Base-by-base conservation (phyloP, 2,113 vertebrate genomes). In the Prionailurus viverrinus region DNA sequence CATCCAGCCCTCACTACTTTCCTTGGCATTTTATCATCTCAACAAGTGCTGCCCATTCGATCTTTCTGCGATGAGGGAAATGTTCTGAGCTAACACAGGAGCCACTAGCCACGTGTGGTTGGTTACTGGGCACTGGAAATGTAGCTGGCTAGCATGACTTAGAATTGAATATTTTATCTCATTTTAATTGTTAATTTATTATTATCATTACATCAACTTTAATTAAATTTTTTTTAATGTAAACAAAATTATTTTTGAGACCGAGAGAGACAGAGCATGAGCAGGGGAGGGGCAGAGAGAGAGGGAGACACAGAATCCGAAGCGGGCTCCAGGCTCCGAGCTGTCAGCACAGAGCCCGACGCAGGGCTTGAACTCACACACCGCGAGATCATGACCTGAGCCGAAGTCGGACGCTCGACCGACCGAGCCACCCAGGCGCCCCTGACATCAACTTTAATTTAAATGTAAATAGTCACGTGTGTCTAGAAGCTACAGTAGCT, bases 61-160 rank as follows among this genome's bases (percentile, higher is more conserved):
- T 45, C 79, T 9, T 71, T 73, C 79, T 13, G 31, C 13, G 1
- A 25, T 0, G 4, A 71, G 5, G 15, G 39, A 69, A 41, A 27
- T 2, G 31, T 31, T 36, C 18, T 6, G 2, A 18, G 45, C 23
- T n/a, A 3, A 55, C 8, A 27, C 0, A 6, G 55, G 2, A 33
- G n/a, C 86, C 19, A 18, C 33, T 10, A 4, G n/a, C 45, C 82
- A 10, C 5, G 13, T 15, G 66, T 16, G 10, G 31, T 3, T 8
- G 13, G 31, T 4, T 8, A 6, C 7, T 3, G 19, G 39, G 58
- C 96, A 3, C 39, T 61, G 65, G 16, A 65, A n/a, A 58, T 7
- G 41, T 51, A 71, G 29, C 63, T 5, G 71, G 29, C 53, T 3
- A 12, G 61, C 4, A 3, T 45, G 51, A 31, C 53, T 12, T 16